Evolutionary conservation across 2,797 vertebrate species (phyloP).

Genomic region (Mionectes olivaceus): DNA sequence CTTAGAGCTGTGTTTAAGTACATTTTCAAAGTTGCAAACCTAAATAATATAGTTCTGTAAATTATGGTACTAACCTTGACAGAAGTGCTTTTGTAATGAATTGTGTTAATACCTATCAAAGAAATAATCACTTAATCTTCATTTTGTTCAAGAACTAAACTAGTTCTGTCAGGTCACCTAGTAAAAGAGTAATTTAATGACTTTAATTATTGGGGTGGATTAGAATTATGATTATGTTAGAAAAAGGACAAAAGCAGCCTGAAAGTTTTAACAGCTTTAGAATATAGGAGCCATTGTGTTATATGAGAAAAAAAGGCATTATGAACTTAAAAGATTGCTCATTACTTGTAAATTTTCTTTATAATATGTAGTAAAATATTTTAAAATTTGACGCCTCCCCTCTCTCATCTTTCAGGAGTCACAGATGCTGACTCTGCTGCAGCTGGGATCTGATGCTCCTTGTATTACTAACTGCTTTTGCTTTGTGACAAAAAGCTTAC

Average conservation of each 20-base stretch:
- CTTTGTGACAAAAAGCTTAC: not conserved
- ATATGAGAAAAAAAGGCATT: not conserved
- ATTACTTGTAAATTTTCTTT: not conserved
- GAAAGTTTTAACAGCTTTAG: not conserved
- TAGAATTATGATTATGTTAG: not conserved
- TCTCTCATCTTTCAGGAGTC: not conserved
- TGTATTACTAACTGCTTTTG: not conserved
- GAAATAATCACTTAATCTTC: not conserved
- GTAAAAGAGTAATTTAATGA: not conserved
- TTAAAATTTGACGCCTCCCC: not conserved
- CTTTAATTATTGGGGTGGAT: not conserved
- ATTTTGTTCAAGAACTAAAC: not conserved
- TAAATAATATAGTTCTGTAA: not conserved
- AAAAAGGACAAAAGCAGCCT: not conserved
- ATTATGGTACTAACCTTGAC: conserved; percentile 7
- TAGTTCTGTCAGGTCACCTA: not conserved
- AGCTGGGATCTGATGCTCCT: not conserved
- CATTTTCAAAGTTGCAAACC: not conserved
- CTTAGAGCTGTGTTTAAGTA: not conserved
- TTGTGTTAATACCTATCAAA: not conserved
- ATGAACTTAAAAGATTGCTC: not conserved
- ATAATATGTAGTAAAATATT: not conserved
- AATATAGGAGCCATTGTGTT: not conserved
- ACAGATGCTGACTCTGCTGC: not conserved
- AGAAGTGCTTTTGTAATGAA: not conserved